Base-by-base conservation (phyloP, 2,797 vertebrate genomes). In the Tenualosa thibaudeaui region DNA sequence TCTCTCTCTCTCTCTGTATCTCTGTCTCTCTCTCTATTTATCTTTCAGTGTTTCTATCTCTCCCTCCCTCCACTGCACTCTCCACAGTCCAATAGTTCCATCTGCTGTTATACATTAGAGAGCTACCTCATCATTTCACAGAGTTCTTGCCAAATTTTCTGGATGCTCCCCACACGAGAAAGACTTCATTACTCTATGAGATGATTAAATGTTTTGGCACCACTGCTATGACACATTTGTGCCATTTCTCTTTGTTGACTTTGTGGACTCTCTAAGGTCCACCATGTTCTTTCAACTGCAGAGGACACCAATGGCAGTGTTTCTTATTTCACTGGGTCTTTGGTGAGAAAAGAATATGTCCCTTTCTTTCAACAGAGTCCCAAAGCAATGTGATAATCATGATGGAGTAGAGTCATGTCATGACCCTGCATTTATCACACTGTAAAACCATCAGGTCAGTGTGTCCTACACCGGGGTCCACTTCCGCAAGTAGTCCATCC, bases 91-190 rank as follows among this genome's bases (percentile, higher is more conserved):
- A 85, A 62, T 75, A 81, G 49, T 85, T 83, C 84, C 89, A 87
- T 88, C 85, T 87, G 87, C 62, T 88, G 84, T 86, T 84, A 22
- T 62, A 78, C 56, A 51, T 60, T 81, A 53, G 71, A 43, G 71
- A 46, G 37, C 71, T 78, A 78, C 71, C 71, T 78, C 71, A 78
- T 78, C 37, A 78, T 78, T 71, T 71, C 65, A 71, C 65, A 37
- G 26, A 37, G 26, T 37, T 78, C 71, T 43, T 40, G 71, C 71
- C 40, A 17, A 78, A 46, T 46, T 19, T 78, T n/a, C 6, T 5
- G 40, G 71, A 46, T 46, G 40, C 71, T 78, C 71, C 71, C 71
- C 71, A 78, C 71, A 43, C 17, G 65, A 37, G 65, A 75, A 40
- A 75, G 12, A 78, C 37, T 17, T 78, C 40, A 40, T 78, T 62